Evolutionary conservation across 2,797 vertebrate species (phyloP).

Genomic region (Labroides dimidiatus): DNA sequence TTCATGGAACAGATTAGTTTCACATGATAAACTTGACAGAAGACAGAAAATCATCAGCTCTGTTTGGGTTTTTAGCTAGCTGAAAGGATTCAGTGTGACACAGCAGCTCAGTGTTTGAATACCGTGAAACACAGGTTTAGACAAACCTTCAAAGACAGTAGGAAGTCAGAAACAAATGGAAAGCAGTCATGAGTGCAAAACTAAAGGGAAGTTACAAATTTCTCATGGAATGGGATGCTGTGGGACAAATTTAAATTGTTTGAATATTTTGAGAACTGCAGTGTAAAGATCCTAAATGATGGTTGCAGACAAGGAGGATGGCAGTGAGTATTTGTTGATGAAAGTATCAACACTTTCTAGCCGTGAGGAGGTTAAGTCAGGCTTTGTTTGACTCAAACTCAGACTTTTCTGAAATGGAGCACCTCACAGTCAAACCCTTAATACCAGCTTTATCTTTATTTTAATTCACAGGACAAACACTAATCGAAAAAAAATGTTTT

Average conservation of each 20-base stretch:
- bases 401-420: neutral
- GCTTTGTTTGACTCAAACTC: slow-evolving; percentile 7
- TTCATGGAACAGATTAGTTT: no score
- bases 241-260: no score
- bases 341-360: slow-evolving; percentile 1
- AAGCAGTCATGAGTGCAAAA: no score
- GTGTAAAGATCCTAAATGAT: slow-evolving; percentile 1
- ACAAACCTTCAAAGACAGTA: no score
- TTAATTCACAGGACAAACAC: neutral
- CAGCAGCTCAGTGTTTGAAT: no score
- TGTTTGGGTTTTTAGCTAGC: no score
- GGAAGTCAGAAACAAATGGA: neutral
- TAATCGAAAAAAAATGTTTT: neutral
- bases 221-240: no score
- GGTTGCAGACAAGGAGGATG: neutral
- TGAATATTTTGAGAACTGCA: neutral
- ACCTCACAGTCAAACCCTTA: neutral
- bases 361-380: neutral
- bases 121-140: neutral
- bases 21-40: no score
- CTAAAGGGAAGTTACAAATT: no score
- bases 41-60: no score
- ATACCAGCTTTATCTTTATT: neutral
- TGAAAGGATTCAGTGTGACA: neutral
- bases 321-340: neutral